Evolutionary conservation across 30 jellyfish, hydroid and myxozoan species (phyloP).

Genomic region (Aurelia coerulea): DNA sequence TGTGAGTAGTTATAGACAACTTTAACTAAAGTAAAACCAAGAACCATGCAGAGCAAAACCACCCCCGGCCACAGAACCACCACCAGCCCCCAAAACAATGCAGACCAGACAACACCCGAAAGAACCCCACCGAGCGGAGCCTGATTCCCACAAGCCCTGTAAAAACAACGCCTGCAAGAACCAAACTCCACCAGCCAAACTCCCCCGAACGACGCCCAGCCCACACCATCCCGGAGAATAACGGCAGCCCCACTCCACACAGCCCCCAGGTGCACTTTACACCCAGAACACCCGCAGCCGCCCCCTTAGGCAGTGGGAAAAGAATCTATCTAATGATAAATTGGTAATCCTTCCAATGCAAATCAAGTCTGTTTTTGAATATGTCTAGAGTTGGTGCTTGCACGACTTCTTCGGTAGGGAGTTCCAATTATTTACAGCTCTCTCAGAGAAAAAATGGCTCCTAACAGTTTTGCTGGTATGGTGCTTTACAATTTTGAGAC

Average conservation of each 20-base stretch:
- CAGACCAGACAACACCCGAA: not conserved
- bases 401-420: conserved; percentile 30
- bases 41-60: too few species aligned
- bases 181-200: too few species aligned
- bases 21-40: too few species aligned
- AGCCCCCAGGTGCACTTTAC: too few species aligned
- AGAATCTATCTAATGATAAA: conserved; percentile 16
- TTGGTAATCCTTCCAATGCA: not conserved
- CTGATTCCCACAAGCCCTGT: too few species aligned
- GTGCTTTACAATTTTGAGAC: conserved; percentile 45
- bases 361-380: not conserved
- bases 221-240: too few species aligned
- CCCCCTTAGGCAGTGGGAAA: conserved; percentile 47
- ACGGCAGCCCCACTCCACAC: too few species aligned
- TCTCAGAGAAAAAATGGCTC: conserved; percentile 38
- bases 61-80: not conserved
- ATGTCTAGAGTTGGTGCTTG: conserved; percentile 13
- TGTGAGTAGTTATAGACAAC: too few species aligned
- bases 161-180: too few species aligned
- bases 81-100: not conserved
- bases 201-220: too few species aligned
- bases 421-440: conserved; percentile 54
- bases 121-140: not conserved
- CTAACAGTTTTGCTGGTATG: conserved; percentile 19
- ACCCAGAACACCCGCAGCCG: conserved; percentile 33